Evolutionary conservation across 2,113 vertebrate species (phyloP).

Genomic region (Regulus satrapa): DNA sequence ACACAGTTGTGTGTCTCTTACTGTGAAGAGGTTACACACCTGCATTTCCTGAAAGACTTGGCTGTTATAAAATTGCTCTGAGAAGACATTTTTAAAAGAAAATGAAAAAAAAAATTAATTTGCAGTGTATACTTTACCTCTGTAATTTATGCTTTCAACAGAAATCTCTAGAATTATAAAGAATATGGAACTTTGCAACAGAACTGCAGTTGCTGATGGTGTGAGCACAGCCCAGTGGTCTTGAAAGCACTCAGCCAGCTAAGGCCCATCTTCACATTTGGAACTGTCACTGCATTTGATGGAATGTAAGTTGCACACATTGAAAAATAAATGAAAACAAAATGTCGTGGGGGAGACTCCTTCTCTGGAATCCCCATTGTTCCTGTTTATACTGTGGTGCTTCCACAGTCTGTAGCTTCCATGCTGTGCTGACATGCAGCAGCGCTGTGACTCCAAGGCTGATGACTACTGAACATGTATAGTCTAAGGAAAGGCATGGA

Average conservation of each 20-base stretch:
- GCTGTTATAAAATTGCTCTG: slow-evolving; percentile 43
- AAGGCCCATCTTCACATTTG: neutral
- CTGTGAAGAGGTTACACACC: neutral
- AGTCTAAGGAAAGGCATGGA: neutral
- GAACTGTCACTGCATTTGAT: neutral
- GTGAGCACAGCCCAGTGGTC: neutral
- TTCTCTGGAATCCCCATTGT: neutral
- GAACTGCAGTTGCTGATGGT: neutral
- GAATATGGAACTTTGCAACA: neutral
- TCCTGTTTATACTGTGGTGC: neutral
- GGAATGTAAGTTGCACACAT: neutral
- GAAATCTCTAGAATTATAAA: neutral
- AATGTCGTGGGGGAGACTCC: neutral
- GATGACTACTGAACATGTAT: neutral
- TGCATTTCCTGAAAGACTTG: slow-evolving; percentile 31
- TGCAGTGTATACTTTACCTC: neutral
- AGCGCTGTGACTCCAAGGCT: neutral
- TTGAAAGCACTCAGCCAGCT: neutral
- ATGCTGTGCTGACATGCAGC: neutral
- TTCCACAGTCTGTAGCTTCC: neutral
- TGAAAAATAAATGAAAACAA: neutral
- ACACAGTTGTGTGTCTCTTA: slow-evolving; percentile 4
- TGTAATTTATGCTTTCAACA: neutral
- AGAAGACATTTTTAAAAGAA: neutral
- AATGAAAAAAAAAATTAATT: neutral